Evolutionary conservation across 1,140 invertebrate genomes (phyloP).

Genomic region (Periplaneta americana): DNA sequence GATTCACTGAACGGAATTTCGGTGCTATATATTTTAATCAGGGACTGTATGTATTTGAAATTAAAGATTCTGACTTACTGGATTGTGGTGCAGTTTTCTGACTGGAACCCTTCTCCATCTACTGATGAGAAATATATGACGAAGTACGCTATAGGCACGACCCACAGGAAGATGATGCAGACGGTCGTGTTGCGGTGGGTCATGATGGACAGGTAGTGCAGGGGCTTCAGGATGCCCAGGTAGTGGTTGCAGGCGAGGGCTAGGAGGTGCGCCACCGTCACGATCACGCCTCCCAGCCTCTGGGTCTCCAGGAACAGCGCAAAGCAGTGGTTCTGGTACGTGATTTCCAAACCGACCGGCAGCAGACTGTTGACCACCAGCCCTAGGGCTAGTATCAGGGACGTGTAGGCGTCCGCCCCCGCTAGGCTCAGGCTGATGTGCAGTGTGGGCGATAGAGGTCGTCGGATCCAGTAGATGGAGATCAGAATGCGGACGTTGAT

Average conservation of each 20-base stretch:
- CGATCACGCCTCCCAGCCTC: slow-evolving; percentile 47
- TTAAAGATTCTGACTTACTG: too few relatives aligned
- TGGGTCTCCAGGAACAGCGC: slow-evolving; percentile 43
- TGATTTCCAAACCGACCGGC: slow-evolving; percentile 10
- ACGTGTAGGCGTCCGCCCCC: slow-evolving; percentile 50
- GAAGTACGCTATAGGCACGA: slow-evolving; percentile 43
- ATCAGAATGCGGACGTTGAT: slow-evolving; percentile 47
- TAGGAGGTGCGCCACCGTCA: slow-evolving; percentile 57
- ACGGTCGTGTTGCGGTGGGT: slow-evolving; percentile 40
- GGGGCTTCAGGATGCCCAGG: slow-evolving; percentile 52
- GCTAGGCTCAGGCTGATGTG: slow-evolving; percentile 54
- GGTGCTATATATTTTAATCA: too few relatives aligned
- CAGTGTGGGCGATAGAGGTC: slow-evolving; percentile 49
- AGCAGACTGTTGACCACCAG: slow-evolving; percentile 50
- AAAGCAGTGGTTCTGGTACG: slow-evolving; percentile 28
- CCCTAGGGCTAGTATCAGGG: slow-evolving; percentile 41
- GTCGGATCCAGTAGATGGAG: slow-evolving; percentile 45
- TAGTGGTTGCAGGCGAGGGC: slow-evolving; percentile 64
- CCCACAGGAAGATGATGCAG: slow-evolving; percentile 48
- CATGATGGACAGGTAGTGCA: slow-evolving; percentile 54
- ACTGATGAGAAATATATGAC: slow-evolving; percentile 44
- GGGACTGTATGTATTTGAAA: too few relatives aligned
- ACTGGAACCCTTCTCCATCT: slow-evolving; percentile 40
- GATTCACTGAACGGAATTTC: too few relatives aligned
- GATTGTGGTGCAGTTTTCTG: slow-evolving; percentile 18